Evolutionary conservation across 2,797 vertebrate genomes (phyloP), one percentile per base, ranked within the genome.

Genomic region (Trematomus bernacchii): DNA sequence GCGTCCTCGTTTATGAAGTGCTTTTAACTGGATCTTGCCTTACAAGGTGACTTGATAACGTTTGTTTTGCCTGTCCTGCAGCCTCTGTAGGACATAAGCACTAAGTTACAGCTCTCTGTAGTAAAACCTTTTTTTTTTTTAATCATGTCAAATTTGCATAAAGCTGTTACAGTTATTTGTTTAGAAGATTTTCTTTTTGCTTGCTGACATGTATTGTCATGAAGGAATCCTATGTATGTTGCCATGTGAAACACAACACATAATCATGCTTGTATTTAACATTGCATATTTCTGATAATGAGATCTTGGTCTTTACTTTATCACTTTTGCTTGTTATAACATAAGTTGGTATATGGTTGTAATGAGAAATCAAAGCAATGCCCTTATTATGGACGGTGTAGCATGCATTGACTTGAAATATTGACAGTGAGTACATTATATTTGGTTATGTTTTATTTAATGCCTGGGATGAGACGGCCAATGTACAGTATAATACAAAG

Each of bases 1-100:
- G 23, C 3, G 16, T 23, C 42, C 50, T 71, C 18, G 43, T 1
- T 33, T 9, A 21, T 66, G 23, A 73, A 77, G 57, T 66, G 71
- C 72, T 81, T 64, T 59, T 12, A 18, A 30, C 33, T 73, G 37
- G 40, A 58, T 48, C 40, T 58, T 73, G 77, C 73, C 80, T 86
- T 76, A 58, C 14, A 16, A 19, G n/a, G 15, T 64, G 73, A 60
- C 37, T 44, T 5, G 44, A 71, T 71, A 75, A 76, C 54, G 73
- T 71, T n/a, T 21, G 44, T 21, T 30, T 10, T 13, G 37, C 16
- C n/a, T 44, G 50, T 63, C 14, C n/a, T 16, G 59, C 61, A 43
- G 67, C 80, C 77, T 79, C 77, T 70, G 73, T 43, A 43, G 46
- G 65, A 73, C 18, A 19, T 43, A 1, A 47, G 47, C 30, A 23